Percentiles rank a stretch among this genome's conserved stretches.
These are phyloP conservation scores for Parazoanthus darwini DNA, from an alignment of 92 coral and sea anemone species.

Conservation along the genomic window DNA sequence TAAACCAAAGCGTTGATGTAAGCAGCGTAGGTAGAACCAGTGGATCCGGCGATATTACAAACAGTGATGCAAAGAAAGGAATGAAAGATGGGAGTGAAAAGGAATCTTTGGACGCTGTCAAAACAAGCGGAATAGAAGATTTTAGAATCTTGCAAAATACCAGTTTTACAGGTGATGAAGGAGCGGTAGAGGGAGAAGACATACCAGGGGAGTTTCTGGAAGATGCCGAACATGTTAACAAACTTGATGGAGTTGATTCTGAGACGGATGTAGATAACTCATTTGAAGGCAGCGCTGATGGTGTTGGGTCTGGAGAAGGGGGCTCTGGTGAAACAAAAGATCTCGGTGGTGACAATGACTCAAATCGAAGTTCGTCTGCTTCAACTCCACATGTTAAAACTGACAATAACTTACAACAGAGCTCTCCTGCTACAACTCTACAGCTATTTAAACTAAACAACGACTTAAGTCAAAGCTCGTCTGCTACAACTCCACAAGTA, in stretches of 20 bases:
- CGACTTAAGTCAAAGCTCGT: too few relatives aligned
- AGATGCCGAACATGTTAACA: neutral
- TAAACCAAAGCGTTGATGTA: neutral
- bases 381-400: neutral
- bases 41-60: neutral
- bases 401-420: neutral
- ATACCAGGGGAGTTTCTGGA: neutral
- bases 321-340: constrained; percentile 1
- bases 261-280: neutral
- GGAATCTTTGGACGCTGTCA: neutral
- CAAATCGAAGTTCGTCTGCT: neutral
- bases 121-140: neutral
- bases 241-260: neutral
- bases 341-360: neutral
- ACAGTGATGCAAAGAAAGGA: neutral
- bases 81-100: neutral
- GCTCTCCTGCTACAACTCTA: neutral
- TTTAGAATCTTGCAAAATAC: neutral
- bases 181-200: constrained; percentile 15
- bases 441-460: too few relatives aligned
- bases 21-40: neutral
- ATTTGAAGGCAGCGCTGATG: constrained; percentile 6
- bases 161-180: constrained; percentile 34
- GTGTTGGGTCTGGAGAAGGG: constrained; percentile 10
- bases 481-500: too few relatives aligned